These are phyloP conservation scores for Chalcis sispes DNA, from an alignment of 2,888 invertebrate species.

Conservation along the genomic window DNA sequence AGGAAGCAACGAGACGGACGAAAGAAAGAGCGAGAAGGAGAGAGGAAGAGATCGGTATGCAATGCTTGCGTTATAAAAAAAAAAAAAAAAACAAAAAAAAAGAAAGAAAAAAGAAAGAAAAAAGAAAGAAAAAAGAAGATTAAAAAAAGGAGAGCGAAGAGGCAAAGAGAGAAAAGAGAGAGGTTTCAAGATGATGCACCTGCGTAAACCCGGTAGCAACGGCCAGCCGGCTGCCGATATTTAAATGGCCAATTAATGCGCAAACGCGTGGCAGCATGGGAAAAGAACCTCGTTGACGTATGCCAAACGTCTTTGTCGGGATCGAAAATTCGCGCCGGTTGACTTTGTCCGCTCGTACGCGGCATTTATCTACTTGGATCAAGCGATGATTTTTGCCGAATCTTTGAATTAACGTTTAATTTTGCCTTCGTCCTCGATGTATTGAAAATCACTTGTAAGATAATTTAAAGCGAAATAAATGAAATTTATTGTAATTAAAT, in stretches of 20 bases:
- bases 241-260: conserved; percentile 49
- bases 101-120: neutral
- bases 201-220: conserved; percentile 46
- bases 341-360: too few species aligned
- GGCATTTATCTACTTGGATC: neutral
- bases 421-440: too few species aligned
- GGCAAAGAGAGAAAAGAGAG: conserved; percentile 3
- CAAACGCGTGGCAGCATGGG: neutral
- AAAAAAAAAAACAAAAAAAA: neutral
- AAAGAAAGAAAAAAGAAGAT: neutral
- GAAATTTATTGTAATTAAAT: too few species aligned
- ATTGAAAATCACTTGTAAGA: too few species aligned
- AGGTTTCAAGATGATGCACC: conserved; percentile 1
- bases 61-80: too few species aligned
- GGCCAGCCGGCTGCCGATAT: conserved; percentile 25
- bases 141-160: neutral
- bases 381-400: too few species aligned
- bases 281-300: conserved; percentile 27
- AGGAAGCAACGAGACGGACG: too few species aligned
- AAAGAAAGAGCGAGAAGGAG: too few species aligned
- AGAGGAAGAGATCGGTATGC: too few species aligned
- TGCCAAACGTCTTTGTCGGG: conserved; percentile 21
- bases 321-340: neutral
- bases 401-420: too few species aligned
- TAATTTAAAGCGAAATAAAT: too few species aligned